Base-by-base conservation (phyloP, 2,797 vertebrate genomes). In the Xerus rutilus region DNA sequence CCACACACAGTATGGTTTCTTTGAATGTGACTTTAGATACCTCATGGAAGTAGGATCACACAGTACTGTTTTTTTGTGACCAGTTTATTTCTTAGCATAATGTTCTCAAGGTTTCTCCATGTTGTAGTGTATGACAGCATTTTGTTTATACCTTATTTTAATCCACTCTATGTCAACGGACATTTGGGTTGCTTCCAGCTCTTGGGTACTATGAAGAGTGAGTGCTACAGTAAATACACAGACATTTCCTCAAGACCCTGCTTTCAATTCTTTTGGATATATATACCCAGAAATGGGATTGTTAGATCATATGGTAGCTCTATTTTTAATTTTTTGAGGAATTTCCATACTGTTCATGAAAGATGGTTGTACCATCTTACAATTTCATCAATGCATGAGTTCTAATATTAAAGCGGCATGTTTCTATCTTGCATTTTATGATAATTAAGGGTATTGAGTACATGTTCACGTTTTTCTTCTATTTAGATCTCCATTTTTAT, bases 261-360 rank as follows among this genome's bases (percentile, higher is more conserved):
- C 62, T 64, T 93, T 72, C 62, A 20, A 92, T 45, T 78, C 57
- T 93, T 94, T n/a, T 72, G 4, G 18, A 54, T 94, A 77, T 49
- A 89, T 43, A 21, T 21, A 90, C 6, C 20, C 32, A 45, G 5
- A 79, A 84, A 14, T 39, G 21, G 69, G 72, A 77, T 3, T 77
- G 87, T 10, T 83, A 11, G 35, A 18, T 82, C n/a, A 76, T 45
- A 43, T 0, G 9, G 25, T 65, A 79, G 72, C 43, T 67, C 70
- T 78, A 87, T 32, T 90, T 92, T 86, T 47, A 79, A 65, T 67
- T 88, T 90, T 92, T 59, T 86, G 45, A 94, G 10, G 30, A 88
- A 69, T 11, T 28, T 57, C 59, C 49, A 92, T 72, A 90, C 18
- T 62, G 28, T 84, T 86, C 93, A 74, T 65, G 30, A 83, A 3